These are phyloP conservation scores for Vidua macroura DNA, from an alignment of 2,113 vertebrate species.

Conservation along the genomic window DNA sequence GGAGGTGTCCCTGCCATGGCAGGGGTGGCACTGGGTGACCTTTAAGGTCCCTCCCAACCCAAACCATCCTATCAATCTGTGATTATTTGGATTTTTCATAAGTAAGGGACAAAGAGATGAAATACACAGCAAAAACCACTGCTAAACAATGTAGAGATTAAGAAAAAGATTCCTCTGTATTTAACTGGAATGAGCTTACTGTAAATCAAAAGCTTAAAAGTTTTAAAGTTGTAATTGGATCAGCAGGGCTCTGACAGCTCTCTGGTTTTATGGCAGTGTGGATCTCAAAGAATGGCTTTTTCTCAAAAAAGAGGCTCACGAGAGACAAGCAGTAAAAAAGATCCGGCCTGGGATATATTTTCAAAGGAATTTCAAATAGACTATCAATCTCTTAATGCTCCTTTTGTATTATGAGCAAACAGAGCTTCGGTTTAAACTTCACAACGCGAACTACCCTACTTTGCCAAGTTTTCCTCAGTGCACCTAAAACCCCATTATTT, in stretches of 20 bases:
- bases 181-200: constrained; percentile 32
- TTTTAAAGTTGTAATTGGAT: constrained; percentile 58
- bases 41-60: not conserved
- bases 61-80: not conserved
- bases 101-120: not conserved
- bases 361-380: constrained; percentile 51
- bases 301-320: not conserved
- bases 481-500: not conserved
- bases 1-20: accelerated
- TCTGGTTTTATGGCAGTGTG: constrained; percentile 23
- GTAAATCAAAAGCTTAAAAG: constrained; percentile 58
- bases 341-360: constrained; percentile 24
- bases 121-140: not conserved
- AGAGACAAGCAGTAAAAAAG: constrained; percentile 34
- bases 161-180: not conserved
- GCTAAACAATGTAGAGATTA: not conserved
- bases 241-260: constrained; percentile 41
- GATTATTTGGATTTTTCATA: not conserved
- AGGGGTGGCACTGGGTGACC: accelerated
- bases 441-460: not conserved
- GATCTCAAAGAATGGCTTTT: constrained; percentile 15
- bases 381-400: constrained; percentile 45
- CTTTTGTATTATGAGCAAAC: constrained; percentile 22
- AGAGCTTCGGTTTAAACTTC: not conserved
- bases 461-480: constrained; percentile 1